Evolutionary conservation across 2,113 vertebrate genomes (phyloP), one percentile per base, ranked within the genome.

Genomic region (Rhineura floridana): DNA sequence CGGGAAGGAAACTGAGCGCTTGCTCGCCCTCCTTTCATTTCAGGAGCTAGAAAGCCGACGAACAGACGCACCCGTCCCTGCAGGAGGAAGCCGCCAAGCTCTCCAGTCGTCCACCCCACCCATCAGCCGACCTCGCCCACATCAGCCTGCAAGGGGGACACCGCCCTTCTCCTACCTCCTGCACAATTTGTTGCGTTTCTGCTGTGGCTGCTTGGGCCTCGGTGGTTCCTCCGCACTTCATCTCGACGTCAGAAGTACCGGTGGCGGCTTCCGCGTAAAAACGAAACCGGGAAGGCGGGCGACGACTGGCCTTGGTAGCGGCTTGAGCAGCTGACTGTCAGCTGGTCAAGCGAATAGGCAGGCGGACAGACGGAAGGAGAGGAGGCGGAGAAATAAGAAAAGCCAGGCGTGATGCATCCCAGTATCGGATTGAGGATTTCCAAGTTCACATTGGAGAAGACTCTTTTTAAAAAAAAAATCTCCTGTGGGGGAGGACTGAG

Each of bases 171-270:
- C 65, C 70, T 52, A 81, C 86, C 65, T 70, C 65, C 30, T 72
- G 48, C 5, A 15, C 39, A 4, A 87, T 55, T 17, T 81, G 48
- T 50, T 87, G 86, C n/a, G 65, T 72, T 65, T 87, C 86, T 1
- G n/a, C 77, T 0, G 86, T 87, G 30, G 86, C 77, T 15, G 28
- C 25, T 63, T 59, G 23, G 28, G 50, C 7, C 36, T 59, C 12
- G 36, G 4, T 23, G 36, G 30, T 33, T 39, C 65, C 86, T 25
- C 86, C 86, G 77, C 86, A 87, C 65, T 0, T 55, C 86, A 81
- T 87, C 15, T 1, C 30, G 8, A 0, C 1, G 42, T 3, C 4
- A 11, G n/a, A 10, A 6, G 48, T 0, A 3, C 2, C 17, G 15
- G 0, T 1, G 11, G 0, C 30, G 25, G 10, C 48, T 52, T 17